phyloP scores from a whole-genome alignment of 2,888 invertebrate species.

The Alloplasta piceator region DNA sequence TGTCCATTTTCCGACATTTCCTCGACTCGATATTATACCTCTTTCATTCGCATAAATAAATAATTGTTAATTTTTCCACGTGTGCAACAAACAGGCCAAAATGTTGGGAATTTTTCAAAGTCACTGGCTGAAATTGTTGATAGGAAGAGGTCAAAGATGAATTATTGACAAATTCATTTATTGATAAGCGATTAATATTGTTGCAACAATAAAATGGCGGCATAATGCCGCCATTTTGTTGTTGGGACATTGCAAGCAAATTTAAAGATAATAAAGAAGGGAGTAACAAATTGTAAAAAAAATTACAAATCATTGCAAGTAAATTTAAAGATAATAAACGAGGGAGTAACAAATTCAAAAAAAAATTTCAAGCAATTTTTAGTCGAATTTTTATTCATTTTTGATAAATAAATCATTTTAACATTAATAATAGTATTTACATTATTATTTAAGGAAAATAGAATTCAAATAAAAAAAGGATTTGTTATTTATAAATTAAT shows the following conservation, averaged over 20 bases:
- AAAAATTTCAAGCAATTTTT: no score
- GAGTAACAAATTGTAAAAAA: no score
- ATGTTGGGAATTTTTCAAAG: no score
- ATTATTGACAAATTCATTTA: background rate
- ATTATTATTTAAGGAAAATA: no score
- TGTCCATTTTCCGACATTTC: conserved; percentile 50
- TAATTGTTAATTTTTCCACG: background rate
- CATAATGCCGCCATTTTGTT: background rate
- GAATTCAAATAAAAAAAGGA: no score
- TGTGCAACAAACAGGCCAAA: background rate
- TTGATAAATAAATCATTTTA: no score
- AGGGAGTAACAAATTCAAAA: no score
- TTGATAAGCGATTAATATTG: background rate
- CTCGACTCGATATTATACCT: conserved; percentile 55
- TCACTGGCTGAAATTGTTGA: background rate
- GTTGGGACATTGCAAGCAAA: background rate
- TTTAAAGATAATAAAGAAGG: background rate
- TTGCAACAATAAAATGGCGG: no score
- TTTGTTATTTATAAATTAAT: no score
- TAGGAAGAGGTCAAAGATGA: conserved; percentile 13
- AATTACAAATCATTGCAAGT: background rate
- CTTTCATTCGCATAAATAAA: background rate
- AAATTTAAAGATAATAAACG: background rate
- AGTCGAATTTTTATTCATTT: no score
- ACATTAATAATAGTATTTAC: no score